phyloP scores from a whole-genome alignment of 2,888 invertebrate genomes.

The Nemotelus pantherinus region DNA sequence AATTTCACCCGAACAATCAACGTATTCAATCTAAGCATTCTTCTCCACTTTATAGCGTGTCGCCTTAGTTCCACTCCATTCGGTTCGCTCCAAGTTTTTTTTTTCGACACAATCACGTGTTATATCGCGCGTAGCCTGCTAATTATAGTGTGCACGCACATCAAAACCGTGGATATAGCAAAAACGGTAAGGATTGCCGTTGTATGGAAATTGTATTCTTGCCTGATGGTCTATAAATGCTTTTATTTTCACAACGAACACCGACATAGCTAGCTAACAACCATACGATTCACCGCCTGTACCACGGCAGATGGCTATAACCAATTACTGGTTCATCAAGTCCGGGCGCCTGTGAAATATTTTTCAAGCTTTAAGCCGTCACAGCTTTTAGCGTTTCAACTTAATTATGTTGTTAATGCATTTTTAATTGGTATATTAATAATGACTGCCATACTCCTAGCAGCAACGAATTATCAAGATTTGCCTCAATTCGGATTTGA shows the following conservation, averaged over 20 bases:
- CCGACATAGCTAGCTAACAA: neutral
- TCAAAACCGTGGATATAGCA: neutral
- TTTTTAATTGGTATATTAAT: constrained; percentile 28
- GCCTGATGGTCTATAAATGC: neutral
- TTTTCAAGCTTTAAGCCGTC: neutral
- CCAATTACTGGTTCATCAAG: constrained; percentile 7
- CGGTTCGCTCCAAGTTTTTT: neutral
- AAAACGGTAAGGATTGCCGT: neutral
- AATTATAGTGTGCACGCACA: constrained; percentile 34
- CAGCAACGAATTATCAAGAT: constrained; percentile 16
- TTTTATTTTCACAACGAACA: neutral
- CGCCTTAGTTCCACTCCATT: neutral
- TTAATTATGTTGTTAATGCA: constrained; percentile 29
- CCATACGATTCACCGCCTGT: neutral
- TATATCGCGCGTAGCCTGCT: constrained; percentile 36
- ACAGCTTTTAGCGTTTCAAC: constrained; percentile 16
- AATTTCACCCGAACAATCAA: constrained; percentile 5
- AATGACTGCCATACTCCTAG: neutral
- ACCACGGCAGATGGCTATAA: neutral
- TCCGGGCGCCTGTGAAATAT: neutral
- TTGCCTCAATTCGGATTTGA: neutral
- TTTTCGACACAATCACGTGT: constrained; percentile 26
- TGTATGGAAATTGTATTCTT: neutral
- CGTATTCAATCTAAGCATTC: neutral
- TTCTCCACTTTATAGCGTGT: neutral